A percentile compares a stretch with the other conserved stretches of the same genome.
Evolutionary conservation across 2,797 vertebrate genomes (phyloP).

Genomic region (Tinamus major): DNA sequence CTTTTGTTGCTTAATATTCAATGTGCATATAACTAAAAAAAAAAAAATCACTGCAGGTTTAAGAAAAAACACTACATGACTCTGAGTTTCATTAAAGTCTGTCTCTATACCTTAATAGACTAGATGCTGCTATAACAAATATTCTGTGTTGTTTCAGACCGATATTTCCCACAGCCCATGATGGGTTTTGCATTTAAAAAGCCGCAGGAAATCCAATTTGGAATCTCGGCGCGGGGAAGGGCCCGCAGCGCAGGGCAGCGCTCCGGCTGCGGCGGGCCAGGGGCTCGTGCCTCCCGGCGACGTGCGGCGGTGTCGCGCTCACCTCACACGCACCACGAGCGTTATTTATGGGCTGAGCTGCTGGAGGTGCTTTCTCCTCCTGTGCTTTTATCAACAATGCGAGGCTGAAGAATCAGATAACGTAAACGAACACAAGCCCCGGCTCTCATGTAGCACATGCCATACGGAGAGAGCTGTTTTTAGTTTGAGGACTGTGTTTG

Average conservation of each 20-base stretch:
- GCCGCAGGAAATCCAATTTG: conserved; percentile 33
- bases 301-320: conserved; percentile 27
- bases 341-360: conserved; percentile 66
- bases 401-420: conserved; percentile 73
- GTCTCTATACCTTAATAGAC: neutral
- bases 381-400: conserved; percentile 74
- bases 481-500: conserved; percentile 76
- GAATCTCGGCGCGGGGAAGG: neutral
- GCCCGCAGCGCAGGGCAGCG: neutral
- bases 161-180: neutral
- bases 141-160: conserved; percentile 41
- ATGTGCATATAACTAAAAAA: neutral
- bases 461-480: conserved; percentile 75
- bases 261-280: conserved; percentile 2
- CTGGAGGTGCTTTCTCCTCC: conserved; percentile 55
- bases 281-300: conserved; percentile 9
- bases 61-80: neutral
- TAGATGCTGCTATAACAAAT: conserved; percentile 34
- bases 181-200: conserved; percentile 49
- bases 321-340: conserved; percentile 39
- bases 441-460: conserved; percentile 51
- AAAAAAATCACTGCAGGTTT: conserved; percentile 5
- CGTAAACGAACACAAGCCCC: conserved; percentile 60
- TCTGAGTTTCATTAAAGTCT: conserved; percentile 34
- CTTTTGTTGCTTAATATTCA: conserved; percentile 20